These are phyloP conservation scores for Montipora sp. DNA, from an alignment of 64 coral and sea anemone genomes.

Conservation along the genomic window DNA sequence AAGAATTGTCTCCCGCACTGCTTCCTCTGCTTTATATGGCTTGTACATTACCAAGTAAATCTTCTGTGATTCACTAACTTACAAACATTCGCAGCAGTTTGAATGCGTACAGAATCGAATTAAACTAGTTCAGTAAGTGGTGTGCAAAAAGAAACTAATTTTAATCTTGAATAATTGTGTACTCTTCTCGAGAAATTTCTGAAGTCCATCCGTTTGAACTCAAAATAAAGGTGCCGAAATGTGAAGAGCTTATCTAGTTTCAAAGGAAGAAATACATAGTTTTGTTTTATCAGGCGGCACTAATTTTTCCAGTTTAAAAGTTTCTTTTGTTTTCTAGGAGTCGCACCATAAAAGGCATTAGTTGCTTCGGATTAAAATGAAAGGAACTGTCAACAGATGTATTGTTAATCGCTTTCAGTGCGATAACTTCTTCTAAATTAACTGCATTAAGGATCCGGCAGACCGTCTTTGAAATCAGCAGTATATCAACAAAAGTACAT, in stretches of 20 bases:
- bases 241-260: neutral
- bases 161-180: no score
- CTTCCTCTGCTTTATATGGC: neutral
- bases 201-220: no score
- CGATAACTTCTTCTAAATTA: neutral
- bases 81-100: neutral
- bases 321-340: slow-evolving; percentile 2
- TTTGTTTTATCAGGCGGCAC: slow-evolving; percentile 12
- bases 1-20: neutral
- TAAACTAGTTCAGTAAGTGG: neutral
- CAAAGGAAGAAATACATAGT: neutral
- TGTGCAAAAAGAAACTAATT: no score
- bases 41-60: neutral
- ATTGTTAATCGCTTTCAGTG: neutral
- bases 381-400: neutral
- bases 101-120: neutral
- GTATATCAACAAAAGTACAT: no score
- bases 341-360: neutral
- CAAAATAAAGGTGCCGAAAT: neutral
- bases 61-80: neutral
- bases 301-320: neutral
- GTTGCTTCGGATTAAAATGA: neutral
- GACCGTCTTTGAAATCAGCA: no score
- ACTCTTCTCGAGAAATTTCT: no score
- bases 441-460: no score